Percentiles rank a stretch among this genome's conserved stretches.
phyloP scores from a whole-genome alignment of 2,888 invertebrate species.

The Drosophila multiciliata region DNA sequence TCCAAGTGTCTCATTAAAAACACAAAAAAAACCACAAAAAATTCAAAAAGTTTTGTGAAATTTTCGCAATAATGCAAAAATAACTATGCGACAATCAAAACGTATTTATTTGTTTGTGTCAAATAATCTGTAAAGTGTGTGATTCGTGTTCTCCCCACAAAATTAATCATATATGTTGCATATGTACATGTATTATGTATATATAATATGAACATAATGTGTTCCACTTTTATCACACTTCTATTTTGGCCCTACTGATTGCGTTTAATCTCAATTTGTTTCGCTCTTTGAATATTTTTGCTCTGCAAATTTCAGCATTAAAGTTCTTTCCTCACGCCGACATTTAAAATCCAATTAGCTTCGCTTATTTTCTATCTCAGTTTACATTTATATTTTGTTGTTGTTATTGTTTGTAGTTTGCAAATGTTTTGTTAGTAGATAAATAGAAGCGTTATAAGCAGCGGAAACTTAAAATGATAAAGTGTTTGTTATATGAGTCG shows the following conservation, averaged over 20 bases:
- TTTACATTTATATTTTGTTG: constrained; percentile 2
- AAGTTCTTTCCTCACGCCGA: constrained; percentile 3
- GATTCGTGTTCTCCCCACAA: not conserved
- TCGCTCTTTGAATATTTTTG: constrained; percentile 9
- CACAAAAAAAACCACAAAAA: not conserved
- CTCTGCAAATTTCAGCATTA: constrained; percentile 4
- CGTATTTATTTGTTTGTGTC: constrained; percentile 10
- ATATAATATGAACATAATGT: constrained; percentile 9
- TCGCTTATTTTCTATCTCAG: constrained; percentile 26
- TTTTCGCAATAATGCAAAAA: constrained; percentile 26
- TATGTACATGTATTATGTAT: not conserved
- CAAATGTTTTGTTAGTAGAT: constrained; percentile 44
- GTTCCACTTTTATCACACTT: constrained; percentile 23
- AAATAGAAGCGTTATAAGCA: constrained; percentile 40
- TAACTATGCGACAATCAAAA: not conserved
- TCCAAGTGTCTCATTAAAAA: constrained; percentile 21
- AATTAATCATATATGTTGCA: constrained; percentile 3
- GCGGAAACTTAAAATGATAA: constrained; percentile 1
- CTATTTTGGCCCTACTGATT: constrained; percentile 38
- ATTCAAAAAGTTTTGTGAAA: constrained; percentile 39
- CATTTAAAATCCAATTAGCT: constrained; percentile 68
- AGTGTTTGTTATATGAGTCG: not conserved
- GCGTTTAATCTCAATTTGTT: constrained; percentile 32
- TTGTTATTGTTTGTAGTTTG: constrained; percentile 27
- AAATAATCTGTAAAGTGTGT: constrained; percentile 16